phyloP scores from a whole-genome alignment of 2,888 invertebrate species.

The Deilephila elpenor region DNA sequence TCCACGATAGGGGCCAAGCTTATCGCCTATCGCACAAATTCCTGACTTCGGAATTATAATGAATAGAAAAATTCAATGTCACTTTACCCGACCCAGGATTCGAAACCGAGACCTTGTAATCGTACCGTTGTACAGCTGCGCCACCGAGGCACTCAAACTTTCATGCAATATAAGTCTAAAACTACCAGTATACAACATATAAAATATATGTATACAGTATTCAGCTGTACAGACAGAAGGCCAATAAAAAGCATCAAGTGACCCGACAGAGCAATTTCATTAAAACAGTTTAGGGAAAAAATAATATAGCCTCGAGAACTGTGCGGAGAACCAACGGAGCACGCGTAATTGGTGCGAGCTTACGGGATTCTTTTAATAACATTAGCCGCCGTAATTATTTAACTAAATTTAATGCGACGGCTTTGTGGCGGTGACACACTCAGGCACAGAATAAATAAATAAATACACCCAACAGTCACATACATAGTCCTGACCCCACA shows the following conservation, averaged over 20 bases:
- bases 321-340: neutral
- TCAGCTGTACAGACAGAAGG: neutral
- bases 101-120: no score
- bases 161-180: no score
- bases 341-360: slow-evolving; percentile 7
- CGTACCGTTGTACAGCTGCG: no score
- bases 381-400: slow-evolving; percentile 29
- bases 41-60: no score
- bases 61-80: no score
- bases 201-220: neutral
- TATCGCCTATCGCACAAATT: no score
- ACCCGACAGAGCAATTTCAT: slow-evolving; percentile 16
- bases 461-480: neutral
- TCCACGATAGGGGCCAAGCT: no score
- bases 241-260: neutral
- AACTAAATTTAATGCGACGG: slow-evolving; percentile 23
- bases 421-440: neutral
- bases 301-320: neutral
- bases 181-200: no score
- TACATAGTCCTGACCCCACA: no score
- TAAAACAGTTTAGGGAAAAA: slow-evolving; percentile 14
- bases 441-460: neutral
- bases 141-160: no score
- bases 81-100: no score
- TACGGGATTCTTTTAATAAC: slow-evolving; percentile 27